Conservation (phyloP, 2,797 vertebrate species). For the Smutsia temminckii region DNA sequence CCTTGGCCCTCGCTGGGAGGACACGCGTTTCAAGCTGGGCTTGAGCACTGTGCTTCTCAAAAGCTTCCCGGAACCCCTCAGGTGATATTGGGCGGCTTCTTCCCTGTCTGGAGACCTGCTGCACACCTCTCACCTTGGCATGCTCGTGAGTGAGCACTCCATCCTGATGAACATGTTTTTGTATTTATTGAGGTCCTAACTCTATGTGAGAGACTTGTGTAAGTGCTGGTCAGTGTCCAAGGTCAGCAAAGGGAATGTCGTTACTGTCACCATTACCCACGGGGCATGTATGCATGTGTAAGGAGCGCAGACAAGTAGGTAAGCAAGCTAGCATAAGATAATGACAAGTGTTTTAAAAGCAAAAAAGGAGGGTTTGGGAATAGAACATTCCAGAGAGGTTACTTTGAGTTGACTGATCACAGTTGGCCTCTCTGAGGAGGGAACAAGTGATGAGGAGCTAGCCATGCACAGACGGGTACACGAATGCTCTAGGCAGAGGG, state of each 20-base stretch:
- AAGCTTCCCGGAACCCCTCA: not conserved
- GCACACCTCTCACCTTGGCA: not conserved
- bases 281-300: not conserved
- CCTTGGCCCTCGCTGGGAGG: not conserved
- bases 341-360: not conserved
- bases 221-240: no score
- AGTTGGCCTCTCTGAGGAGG: not conserved
- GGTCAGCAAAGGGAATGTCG: no score
- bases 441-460: accelerated
- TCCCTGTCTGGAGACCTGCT: not conserved
- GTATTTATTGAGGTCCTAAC: not conserved
- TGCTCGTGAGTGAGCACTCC: not conserved
- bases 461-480: accelerated
- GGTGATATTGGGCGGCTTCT: no score
- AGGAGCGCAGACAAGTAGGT: not conserved
- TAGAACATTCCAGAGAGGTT: not conserved
- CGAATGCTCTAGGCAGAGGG: not conserved
- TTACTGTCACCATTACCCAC: accelerated
- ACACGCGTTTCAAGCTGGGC: not conserved
- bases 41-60: not conserved
- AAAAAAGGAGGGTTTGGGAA: not conserved
- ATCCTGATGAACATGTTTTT: not conserved
- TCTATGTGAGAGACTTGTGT: not conserved
- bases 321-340: not conserved
- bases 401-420: not conserved